Conservation (phyloP, 2,888 invertebrate species). For the Tachina grossa region DNA sequence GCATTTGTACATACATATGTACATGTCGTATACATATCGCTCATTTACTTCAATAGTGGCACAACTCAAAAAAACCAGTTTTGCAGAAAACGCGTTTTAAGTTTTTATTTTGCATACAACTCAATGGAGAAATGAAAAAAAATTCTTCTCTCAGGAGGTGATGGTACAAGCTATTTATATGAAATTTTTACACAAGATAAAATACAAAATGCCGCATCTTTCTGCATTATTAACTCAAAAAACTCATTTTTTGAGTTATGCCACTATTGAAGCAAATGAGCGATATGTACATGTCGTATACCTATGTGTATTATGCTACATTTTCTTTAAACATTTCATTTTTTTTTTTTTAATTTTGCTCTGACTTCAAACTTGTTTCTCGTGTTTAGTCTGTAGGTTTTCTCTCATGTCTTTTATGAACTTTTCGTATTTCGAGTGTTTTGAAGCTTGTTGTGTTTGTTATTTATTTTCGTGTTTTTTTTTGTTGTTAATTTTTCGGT, state of each 20-base stretch:
- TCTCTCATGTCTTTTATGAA: slow-evolving; percentile 43
- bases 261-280: too few species aligned
- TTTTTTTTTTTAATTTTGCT: slow-evolving; percentile 36
- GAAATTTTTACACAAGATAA: too few species aligned
- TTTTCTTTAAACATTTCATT: slow-evolving; percentile 4
- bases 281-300: background rate
- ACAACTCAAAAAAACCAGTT: too few species aligned
- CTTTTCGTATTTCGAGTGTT: slow-evolving; percentile 62
- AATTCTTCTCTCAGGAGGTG: too few species aligned
- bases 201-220: too few species aligned
- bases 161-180: too few species aligned
- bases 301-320: background rate
- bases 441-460: slow-evolving; percentile 46
- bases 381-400: slow-evolving; percentile 68
- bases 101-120: too few species aligned
- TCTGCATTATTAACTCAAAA: too few species aligned
- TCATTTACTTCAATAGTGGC: too few species aligned
- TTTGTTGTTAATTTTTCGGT: slow-evolving; percentile 36
- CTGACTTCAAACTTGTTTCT: slow-evolving; percentile 72
- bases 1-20: background rate
- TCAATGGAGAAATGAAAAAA: too few species aligned
- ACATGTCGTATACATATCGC: background rate
- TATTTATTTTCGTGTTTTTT: slow-evolving; percentile 55
- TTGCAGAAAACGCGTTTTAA: too few species aligned
- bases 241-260: too few species aligned